Percentiles rank a stretch among this genome's conserved stretches.
Conservation (phyloP, 2,113 vertebrate species). For the Myxocyprinus asiaticus region DNA sequence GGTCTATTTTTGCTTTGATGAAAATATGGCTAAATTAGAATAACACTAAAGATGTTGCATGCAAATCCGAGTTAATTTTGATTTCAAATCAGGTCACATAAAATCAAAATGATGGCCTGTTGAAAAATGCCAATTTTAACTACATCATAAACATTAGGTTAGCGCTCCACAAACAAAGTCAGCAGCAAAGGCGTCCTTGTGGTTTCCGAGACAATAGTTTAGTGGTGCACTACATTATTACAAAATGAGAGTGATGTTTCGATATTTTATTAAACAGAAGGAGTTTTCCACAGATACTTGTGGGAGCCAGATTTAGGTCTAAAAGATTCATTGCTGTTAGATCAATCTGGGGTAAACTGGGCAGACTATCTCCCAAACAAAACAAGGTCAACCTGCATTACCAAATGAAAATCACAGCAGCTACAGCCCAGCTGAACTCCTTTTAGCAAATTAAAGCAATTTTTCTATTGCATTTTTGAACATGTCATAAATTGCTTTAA, state of each 20-base stretch:
- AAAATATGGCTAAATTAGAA: background rate
- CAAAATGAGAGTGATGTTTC: constrained; percentile 30
- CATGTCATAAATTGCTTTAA: background rate
- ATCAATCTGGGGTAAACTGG: constrained; percentile 42
- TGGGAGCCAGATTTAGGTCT: constrained; percentile 3
- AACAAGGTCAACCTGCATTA: constrained; percentile 42
- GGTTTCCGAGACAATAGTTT: background rate
- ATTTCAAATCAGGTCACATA: background rate
- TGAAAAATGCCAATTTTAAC: background rate
- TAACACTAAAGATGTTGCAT: background rate
- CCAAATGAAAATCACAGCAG: constrained; percentile 11
- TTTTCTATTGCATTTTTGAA: background rate
- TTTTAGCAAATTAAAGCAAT: constrained; percentile 11
- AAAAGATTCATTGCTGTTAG: constrained; percentile 46
- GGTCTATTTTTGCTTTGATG: too few relatives aligned
- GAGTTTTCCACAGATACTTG: constrained; percentile 13
- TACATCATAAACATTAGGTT: background rate
- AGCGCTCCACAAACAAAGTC: background rate
- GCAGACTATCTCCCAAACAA: background rate
- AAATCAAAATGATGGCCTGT: background rate
- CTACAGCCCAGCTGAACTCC: background rate
- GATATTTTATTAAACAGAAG: constrained; percentile 48
- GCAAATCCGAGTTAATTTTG: background rate
- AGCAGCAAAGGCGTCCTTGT: background rate
- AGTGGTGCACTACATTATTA: background rate